A percentile compares a stretch with the other conserved stretches of the same genome.
phyloP scores from a whole-genome alignment of 1,140 invertebrate genomes.

The Lordiphosa mommai region DNA sequence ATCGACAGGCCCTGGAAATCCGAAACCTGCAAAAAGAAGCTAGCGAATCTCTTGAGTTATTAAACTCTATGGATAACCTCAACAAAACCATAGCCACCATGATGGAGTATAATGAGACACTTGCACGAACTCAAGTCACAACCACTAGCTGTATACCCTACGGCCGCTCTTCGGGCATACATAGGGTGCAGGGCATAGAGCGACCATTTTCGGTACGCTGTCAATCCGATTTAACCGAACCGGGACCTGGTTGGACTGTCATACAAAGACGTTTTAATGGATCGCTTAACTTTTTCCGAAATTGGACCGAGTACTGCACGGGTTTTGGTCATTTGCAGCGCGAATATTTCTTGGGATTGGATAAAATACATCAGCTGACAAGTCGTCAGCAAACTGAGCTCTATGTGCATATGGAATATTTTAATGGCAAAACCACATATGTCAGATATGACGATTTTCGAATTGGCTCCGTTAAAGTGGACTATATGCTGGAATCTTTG shows the following conservation, averaged over 20 bases:
- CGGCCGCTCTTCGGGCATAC: too few species aligned
- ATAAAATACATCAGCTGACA: constrained; percentile 2
- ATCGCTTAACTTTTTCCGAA: not conserved
- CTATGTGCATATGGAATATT: constrained; percentile 1
- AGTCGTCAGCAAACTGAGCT: not conserved
- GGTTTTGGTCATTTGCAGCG: not conserved
- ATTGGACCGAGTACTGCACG: not conserved
- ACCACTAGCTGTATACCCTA: too few species aligned
- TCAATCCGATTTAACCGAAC: not conserved
- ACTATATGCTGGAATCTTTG: not conserved
- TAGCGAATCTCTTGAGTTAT: too few species aligned
- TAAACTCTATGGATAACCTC: too few species aligned
- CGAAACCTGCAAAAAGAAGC: too few species aligned
- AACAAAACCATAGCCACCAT: too few species aligned
- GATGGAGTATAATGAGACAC: too few species aligned
- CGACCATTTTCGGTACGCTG: not conserved
- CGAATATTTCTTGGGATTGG: not conserved
- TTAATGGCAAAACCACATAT: not conserved
- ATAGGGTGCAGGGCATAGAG: too few species aligned
- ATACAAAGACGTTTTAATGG: constrained; percentile 3
- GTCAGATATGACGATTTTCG: constrained; percentile 1
- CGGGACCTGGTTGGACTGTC: not conserved
- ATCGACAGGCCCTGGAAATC: too few species aligned
- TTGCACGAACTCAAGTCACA: too few species aligned
- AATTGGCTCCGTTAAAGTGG: not conserved